Evolutionary conservation across 2,113 vertebrate genomes (phyloP), one percentile per base, ranked within the genome.

Genomic region (Pipra filicauda): DNA sequence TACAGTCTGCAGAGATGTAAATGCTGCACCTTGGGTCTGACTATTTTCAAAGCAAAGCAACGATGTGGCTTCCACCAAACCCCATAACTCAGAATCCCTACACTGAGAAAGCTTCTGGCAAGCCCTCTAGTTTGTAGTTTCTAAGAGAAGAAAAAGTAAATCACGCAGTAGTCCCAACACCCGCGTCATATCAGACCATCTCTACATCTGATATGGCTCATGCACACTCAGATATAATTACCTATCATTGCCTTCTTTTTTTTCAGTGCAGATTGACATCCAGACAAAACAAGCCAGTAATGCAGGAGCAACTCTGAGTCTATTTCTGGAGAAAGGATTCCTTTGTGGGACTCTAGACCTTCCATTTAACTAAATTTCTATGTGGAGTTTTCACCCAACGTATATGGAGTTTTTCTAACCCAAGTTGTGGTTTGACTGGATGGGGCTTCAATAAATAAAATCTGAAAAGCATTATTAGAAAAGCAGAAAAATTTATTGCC

Each of bases 251-350:
- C 19, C 2, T 31, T 57, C 39, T 76, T 33, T 76, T 84, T 65
- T 27, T 58, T 4, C 46, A 76, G 26, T 67, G 67, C 35, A 81
- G 88, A 78, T 41, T 94, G 73, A 84, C 88, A 92, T 69, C 80
- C 76, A 96, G 90, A 95, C 93, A 77, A 94, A 97, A 97, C 93
- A 96, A 91, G 39, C 43, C 77, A 72, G 69, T 94, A 93, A 84
- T 71, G 52, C 70, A 94, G 85, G 44, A 96, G 23, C 35, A 81
- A 46, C 31, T 78, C 76, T 24, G 31, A 18, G 59, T 86, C 93
- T 96, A 92, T 87, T 95, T 92, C 57, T 81, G 85, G 52, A 94
- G 70, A 84, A 91, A 91, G 33, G 48, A 82, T 44, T 90, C 39
- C 30, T 84, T 72, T 88, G 48, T 83, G 82, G 93, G 79, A 88